Evolutionary conservation across 2,797 vertebrate species (phyloP), one percentile per base, ranked within the genome.

Genomic region (Trachurus trachurus): DNA sequence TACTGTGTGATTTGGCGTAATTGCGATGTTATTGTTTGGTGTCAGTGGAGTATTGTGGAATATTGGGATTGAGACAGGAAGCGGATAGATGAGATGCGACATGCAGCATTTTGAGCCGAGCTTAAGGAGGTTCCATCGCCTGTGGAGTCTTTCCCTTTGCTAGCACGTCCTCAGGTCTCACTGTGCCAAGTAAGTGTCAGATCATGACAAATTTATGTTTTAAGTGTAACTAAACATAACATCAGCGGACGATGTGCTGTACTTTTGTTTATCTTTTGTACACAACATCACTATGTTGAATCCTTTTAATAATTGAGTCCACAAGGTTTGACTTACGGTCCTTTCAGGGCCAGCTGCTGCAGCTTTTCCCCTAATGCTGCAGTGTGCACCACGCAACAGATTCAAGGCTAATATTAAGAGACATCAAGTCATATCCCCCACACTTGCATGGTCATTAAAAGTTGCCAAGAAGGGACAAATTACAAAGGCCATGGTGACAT

Each of bases 1-100:
- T 31, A 81, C 80, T 70, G 78, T 90, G 82, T 89, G 91, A 92
- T 93, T 93, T 93, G 83, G 68, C 82, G 81, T 92, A 84, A 90
- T 91, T 92, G 76, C 68, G 34, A 90, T 90, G 87, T 91, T 93
- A 86, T 93, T 93, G 91, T 93, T 93, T 90, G 81, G 78, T 82
- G 84, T 78, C 56, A 84, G 81, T 75, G 57, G 80, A 82, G 58
- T 34, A 77, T 82, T 83, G 80, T 87, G 86, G 85, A 82, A 74
- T 56, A 22, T 1, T 57, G 76, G 62, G 76, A 86, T 68, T 68
- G 71, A 83, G 68, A 87, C 45, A 7, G 67, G 70, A 83, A 80
- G 74, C 6, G 17, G 58, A 78, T 50, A 31, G 62, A 84, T 74
- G 80, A 86, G 60, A 76, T 69, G 70, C 69, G 77, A 88, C 86